Conservation (phyloP, 2,113 vertebrate species). For the Hyla sarda region DNA sequence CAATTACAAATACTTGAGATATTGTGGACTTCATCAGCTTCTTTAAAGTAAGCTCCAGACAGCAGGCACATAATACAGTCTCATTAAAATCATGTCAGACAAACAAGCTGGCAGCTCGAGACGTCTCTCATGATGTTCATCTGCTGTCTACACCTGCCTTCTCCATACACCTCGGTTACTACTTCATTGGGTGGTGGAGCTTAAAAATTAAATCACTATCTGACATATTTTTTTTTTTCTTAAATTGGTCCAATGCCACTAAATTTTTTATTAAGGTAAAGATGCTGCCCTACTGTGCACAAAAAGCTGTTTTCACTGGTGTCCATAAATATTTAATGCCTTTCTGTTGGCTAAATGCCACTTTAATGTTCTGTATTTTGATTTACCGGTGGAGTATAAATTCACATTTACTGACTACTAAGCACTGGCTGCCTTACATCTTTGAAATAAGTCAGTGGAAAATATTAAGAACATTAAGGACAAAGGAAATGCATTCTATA, state of each 20-base stretch:
- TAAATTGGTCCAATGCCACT: slow-evolving; percentile 70
- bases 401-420: slow-evolving; percentile 59
- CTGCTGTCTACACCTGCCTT: slow-evolving; percentile 51
- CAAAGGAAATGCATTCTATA: not conserved
- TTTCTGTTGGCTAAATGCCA: slow-evolving; percentile 72
- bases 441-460: not conserved
- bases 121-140: slow-evolving; percentile 38
- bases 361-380: slow-evolving; percentile 70
- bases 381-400: slow-evolving; percentile 66
- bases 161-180: slow-evolving; percentile 41
- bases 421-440: slow-evolving; percentile 27
- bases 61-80: slow-evolving; percentile 62
- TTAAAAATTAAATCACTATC: slow-evolving; percentile 68
- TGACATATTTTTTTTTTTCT: slow-evolving; percentile 56
- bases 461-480: not conserved
- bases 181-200: slow-evolving; percentile 41
- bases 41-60: slow-evolving; percentile 9
- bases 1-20: not conserved
- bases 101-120: slow-evolving; percentile 59
- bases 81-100: slow-evolving; percentile 61
- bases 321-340: slow-evolving; percentile 79
- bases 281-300: slow-evolving; percentile 72
- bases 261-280: slow-evolving; percentile 76
- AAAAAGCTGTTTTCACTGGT: slow-evolving; percentile 69
- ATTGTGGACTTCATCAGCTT: slow-evolving; percentile 13